Conservation (phyloP, 2,797 vertebrate species). For the Aratinga solstitialis region DNA sequence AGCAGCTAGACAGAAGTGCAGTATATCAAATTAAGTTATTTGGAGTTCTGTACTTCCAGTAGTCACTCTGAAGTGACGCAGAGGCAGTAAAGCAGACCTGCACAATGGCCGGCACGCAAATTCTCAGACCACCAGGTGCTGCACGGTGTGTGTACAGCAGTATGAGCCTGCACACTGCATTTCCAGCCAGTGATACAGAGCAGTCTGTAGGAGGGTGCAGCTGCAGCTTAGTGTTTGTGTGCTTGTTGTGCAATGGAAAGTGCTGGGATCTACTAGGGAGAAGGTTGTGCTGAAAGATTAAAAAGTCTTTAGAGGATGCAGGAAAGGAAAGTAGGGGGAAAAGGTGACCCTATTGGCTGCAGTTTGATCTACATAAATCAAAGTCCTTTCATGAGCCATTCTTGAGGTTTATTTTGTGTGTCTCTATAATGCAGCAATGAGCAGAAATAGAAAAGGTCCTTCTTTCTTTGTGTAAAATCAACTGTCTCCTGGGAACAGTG, state of each 20-base stretch:
- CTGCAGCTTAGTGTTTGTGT: neutral
- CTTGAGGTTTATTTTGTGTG: neutral
- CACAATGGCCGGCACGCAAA: neutral
- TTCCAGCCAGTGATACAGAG: neutral
- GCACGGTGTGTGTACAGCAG: neutral
- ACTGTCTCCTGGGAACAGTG: neutral
- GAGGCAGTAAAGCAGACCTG: neutral
- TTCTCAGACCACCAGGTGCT: neutral
- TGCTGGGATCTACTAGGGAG: neutral
- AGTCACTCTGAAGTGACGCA: neutral
- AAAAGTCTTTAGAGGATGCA: neutral
- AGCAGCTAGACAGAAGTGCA: neutral
- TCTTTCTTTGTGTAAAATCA: rapidly evolving
- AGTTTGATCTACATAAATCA: neutral
- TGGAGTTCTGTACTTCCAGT: neutral
- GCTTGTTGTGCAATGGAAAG: neutral
- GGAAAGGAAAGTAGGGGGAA: neutral
- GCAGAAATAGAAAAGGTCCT: neutral
- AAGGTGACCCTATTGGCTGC: neutral
- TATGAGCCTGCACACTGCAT: rapidly evolving
- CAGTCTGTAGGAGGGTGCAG: neutral
- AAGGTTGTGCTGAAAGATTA: neutral
- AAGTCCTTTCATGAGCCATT: neutral
- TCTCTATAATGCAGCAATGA: neutral
- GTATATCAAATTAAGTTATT: neutral